Evolutionary conservation across 2,113 vertebrate genomes (phyloP).

Genomic region (Myotis davidii): DNA sequence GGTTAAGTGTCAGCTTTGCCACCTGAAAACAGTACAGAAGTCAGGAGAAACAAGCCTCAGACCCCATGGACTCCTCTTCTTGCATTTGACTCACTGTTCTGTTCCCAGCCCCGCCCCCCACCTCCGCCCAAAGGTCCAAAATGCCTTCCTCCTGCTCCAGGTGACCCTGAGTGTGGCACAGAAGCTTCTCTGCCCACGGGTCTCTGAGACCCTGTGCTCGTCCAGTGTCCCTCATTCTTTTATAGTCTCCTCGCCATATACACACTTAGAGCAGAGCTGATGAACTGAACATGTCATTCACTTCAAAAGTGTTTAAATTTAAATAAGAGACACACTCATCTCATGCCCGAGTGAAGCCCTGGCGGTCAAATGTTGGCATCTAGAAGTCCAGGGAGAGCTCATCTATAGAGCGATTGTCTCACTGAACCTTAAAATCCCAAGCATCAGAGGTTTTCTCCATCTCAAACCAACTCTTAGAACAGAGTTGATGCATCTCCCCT

Average conservation of each 20-base stretch:
- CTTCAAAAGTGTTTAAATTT: background rate
- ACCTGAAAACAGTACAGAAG: background rate
- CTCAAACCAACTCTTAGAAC: background rate
- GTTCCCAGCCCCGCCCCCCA: too few relatives aligned
- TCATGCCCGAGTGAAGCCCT: background rate
- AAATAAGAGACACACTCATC: background rate
- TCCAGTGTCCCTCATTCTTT: background rate
- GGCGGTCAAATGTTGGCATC: background rate
- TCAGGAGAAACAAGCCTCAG: background rate
- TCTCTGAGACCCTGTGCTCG: background rate
- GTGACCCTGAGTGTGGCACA: background rate
- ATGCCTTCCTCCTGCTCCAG: background rate
- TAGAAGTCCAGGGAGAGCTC: background rate
- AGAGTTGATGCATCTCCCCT: background rate
- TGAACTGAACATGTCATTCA: background rate
- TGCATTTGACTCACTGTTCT: background rate
- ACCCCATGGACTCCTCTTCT: background rate
- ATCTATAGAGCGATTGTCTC: background rate
- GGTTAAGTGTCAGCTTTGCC: background rate
- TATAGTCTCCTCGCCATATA: background rate
- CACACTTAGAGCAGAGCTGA: background rate
- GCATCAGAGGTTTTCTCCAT: background rate
- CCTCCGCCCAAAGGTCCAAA: background rate
- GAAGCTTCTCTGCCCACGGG: accelerated
- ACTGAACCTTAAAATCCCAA: background rate